Evolutionary conservation across 2,888 invertebrate species (phyloP), one percentile per base, ranked within the genome.

Genomic region (Drosophila helvetica): DNA sequence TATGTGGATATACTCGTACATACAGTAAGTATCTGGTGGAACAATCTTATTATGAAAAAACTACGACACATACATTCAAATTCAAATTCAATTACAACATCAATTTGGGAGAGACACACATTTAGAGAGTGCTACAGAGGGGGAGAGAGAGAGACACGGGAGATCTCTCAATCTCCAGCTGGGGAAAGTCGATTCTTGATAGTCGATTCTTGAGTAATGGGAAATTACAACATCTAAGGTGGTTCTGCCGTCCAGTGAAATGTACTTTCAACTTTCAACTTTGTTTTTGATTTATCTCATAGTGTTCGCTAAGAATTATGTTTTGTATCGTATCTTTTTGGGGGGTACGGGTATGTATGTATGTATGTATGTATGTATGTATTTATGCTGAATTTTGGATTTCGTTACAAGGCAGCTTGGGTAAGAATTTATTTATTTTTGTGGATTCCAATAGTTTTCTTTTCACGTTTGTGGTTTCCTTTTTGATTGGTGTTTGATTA

Each of bases 161-260:
- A 59, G 60, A 48, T 54, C 56, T 61, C 46, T 46, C 56, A 38
- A 27, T 61, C 22, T 61, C 22, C 22, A 43, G 18, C 33, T 33
- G 30, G 17, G 12, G 30, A 19, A 19, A 12, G n/a, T n/a, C n/a
- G 22, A 42, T 27, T 53, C 25, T 53, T 43, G 53, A 42, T 38
- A 38, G 53, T 68, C 59, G 70, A 57, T 45, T 56, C 33, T 56
- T 54, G 47, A 55, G 51, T 63, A 58, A 79, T 74, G 83, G 83
- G 80, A 79, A 78, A 81, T 88, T 89, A 91, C 90, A 91, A 91
- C 91, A 91, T 91, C 89, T 90, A 91, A 90, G 91, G 91, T 91
- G 91, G 91, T 91, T 90, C 80, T 85, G 85, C 89, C 91, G 91
- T 91, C 91, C 91, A 88, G 88, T 85, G 85, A 88, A 88, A 86